These are phyloP conservation scores for Scophthalmus maximus DNA, from an alignment of 2,113 vertebrate genomes.

Conservation along the genomic window DNA sequence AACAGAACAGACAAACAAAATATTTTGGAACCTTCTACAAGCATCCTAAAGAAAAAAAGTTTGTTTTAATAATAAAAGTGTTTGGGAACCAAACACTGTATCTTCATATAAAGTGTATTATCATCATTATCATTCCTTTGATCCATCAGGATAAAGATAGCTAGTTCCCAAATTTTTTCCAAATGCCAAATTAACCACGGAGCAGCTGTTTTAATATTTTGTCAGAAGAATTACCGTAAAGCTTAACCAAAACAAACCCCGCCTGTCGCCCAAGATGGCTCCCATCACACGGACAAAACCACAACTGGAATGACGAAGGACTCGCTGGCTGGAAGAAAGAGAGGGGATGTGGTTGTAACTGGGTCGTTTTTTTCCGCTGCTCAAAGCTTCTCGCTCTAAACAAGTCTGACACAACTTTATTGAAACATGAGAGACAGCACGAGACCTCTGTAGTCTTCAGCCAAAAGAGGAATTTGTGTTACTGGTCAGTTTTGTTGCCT, in stretches of 20 bases:
- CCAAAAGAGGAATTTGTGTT: not conserved
- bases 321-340: constrained; percentile 29
- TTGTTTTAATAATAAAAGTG: too few relatives aligned
- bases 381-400: constrained; percentile 2
- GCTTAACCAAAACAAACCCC: constrained; percentile 61
- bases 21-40: constrained; percentile 28
- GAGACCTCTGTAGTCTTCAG: constrained; percentile 7
- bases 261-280: constrained; percentile 51
- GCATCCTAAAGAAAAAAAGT: not conserved
- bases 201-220: constrained; percentile 67
- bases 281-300: constrained; percentile 47
- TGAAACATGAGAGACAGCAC: constrained; percentile 46
- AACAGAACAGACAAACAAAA: constrained; percentile 14
- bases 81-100: not conserved
- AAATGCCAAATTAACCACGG: constrained; percentile 42
- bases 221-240: constrained; percentile 41
- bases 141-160: constrained; percentile 1
- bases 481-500: not conserved
- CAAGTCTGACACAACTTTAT: constrained; percentile 47
- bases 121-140: not conserved
- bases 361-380: constrained; percentile 36
- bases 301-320: constrained; percentile 57
- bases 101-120: not conserved
- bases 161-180: not conserved
- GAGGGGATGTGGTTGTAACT: constrained; percentile 58